Evolutionary conservation across 2,888 invertebrate genomes (phyloP), one percentile per base, ranked within the genome.

Genomic region (Drosophila neutralis): DNA sequence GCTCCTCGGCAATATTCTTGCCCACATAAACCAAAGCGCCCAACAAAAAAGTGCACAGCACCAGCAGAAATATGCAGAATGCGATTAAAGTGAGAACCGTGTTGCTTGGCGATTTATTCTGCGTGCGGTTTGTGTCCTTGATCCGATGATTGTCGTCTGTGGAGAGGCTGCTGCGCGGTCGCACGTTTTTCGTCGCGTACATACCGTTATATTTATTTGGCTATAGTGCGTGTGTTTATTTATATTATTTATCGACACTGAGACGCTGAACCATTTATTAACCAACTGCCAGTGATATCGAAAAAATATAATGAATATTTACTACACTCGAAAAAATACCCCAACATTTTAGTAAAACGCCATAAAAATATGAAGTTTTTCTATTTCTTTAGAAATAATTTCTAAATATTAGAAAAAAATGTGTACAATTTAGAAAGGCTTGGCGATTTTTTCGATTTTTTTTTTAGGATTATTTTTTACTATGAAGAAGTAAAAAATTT

Each of bases 131-230:
- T 53, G 84, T 70, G 65, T 91, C 90, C 79, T 91, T 91, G 33
- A 87, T 85, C 49, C 91, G 91, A 74, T 92, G 92, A 69, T 92
- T 92, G 64, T 93, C 92, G 69, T 92, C 92, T 70, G 92, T 91
- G 51, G 92, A 92, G 52, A 93, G 87, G 73, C 92, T 93, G 58
- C 92, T 92, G 58, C 93, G 92, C 51, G 93, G 93, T 29, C 93
- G 91, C 48, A 92, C 91, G 78, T 89, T 84, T 89, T 90, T 91
- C 69, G 90, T 90, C 72, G 92, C 90, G 73, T 92, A 92, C 92
- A 92, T 93, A 49, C 76, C 81, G 77, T 82, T 78, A 40, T 62
- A 52, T 52, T 11, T 75, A 60, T 76, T 64, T 64, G 70, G 52
- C 36, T 58, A 10, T 7, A 27, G 27, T 24, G 21, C 36, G 21